Evolutionary conservation across 2,888 invertebrate genomes (phyloP), one percentile per base, ranked within the genome.

Genomic region (Agonopterix subpropinquella): DNA sequence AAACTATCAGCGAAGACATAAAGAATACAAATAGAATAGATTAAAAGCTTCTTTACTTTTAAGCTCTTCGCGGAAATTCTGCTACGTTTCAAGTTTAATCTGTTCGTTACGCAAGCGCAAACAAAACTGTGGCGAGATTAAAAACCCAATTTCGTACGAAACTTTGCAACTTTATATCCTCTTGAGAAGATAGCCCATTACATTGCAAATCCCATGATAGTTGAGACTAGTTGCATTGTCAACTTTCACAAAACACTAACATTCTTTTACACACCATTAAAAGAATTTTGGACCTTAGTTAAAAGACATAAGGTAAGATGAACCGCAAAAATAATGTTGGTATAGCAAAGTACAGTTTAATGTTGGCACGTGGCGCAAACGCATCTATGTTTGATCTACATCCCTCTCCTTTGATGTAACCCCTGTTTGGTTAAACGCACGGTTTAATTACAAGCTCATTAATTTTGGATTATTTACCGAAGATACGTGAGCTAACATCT

Each of bases 381-480:
- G 82, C 80, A 83, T 66, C 66, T 64, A 59, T 78, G 80, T 80
- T 79, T 83, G 80, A 84, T 81, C 80, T 79, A 46, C 77, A 60
- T 76, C 77, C 80, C 72, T 62, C 65, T 69, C 73, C 80, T 87
- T 87, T 86, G 86, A 86, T 82, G 82, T 81, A 67, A 67, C 58
- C 67, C 77, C 69, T 80, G 84, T 82, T 84, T 84, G 79, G 80
- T 72, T 80, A 85, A 85, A 82, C 79, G 71, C 68, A 72, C 67
- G 70, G 70, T 83, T 84, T 83, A 82, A 86, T 87, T 83, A 86
- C 79, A 72, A 72, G 70, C 77, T 82, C 83, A 86, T 86, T 84
- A 84, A 82, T 83, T 78, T 85, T 81, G 77, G 80, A 85, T 80
- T 84, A 83, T 84, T 83, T 83, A 75, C 79, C 65, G 67, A 59